These are phyloP conservation scores for Cenopis cana DNA, from an alignment of 2,888 invertebrate species.

Conservation along the genomic window DNA sequence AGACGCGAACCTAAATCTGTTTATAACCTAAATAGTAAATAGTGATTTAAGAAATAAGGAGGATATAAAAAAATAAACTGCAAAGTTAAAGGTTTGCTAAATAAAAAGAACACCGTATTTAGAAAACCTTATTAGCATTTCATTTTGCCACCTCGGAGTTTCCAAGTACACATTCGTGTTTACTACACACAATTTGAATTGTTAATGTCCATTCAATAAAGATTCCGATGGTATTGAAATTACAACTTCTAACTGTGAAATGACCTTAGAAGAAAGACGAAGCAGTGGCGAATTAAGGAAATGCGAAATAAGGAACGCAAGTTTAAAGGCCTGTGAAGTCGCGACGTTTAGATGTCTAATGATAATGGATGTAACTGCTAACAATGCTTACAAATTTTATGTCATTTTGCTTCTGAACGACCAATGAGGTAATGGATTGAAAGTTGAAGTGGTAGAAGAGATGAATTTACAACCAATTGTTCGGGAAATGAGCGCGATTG, in stretches of 20 bases:
- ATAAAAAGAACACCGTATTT: neutral
- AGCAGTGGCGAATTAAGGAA: constrained; percentile 16
- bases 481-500: constrained; percentile 2
- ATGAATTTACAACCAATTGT: constrained; percentile 37
- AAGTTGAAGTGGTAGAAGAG: constrained; percentile 17
- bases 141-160: constrained; percentile 14
- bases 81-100: neutral
- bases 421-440: constrained; percentile 10
- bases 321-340: constrained; percentile 7
- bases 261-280: neutral
- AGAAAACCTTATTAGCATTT: neutral
- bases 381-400: neutral
- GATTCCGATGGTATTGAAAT: neutral
- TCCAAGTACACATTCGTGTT: constrained; percentile 3
- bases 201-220: neutral
- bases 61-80: neutral
- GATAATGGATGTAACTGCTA: neutral
- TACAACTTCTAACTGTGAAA: constrained; percentile 11
- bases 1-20: too few species aligned
- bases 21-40: too few species aligned
- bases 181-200: constrained; percentile 9
- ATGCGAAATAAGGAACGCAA: constrained; percentile 13
- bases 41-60: too few species aligned
- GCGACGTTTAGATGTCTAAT: neutral
- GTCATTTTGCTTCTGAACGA: neutral